A percentile compares a stretch with the other conserved stretches of the same genome.
These are phyloP conservation scores for Pyxicephalus adspersus DNA, from an alignment of 2,113 vertebrate genomes.

Conservation along the genomic window DNA sequence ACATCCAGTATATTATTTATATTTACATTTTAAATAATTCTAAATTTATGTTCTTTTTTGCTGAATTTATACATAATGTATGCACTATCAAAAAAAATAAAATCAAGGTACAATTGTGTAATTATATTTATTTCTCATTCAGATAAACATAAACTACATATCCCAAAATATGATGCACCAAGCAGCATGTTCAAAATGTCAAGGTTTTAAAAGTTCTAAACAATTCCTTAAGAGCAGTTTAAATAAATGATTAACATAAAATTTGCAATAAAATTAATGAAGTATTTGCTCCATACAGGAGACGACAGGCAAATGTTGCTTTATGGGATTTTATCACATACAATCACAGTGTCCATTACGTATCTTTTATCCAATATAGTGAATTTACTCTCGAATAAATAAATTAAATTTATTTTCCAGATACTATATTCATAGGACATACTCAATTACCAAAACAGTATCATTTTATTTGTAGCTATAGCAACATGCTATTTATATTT, in stretches of 20 bases:
- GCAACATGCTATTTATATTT: constrained; percentile 12
- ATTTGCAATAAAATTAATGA: neutral
- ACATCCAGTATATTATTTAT: too few species aligned
- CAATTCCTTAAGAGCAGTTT: neutral
- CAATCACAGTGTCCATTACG: constrained; percentile 1
- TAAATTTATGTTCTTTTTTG: too few species aligned
- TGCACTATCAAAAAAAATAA: neutral
- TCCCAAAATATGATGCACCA: neutral
- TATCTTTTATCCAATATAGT: neutral
- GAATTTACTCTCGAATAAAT: constrained; percentile 15
- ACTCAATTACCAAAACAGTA: constrained; percentile 16
- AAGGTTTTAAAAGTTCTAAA: neutral
- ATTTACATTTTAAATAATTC: too few species aligned
- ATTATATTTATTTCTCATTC: neutral
- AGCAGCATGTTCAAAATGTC: neutral
- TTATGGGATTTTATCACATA: too few species aligned
- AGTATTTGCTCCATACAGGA: too few species aligned
- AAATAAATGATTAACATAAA: neutral
- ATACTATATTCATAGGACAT: constrained; percentile 2
- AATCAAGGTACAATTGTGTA: neutral
- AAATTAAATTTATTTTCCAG: constrained; percentile 16
- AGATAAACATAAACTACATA: neutral
- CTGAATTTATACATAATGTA: too few species aligned
- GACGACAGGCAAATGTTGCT: too few species aligned
- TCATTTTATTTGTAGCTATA: constrained; percentile 38